A percentile compares a stretch with the other conserved stretches of the same genome.
Conservation (phyloP, 2,113 vertebrate species). For the Vulpes vulpes region DNA sequence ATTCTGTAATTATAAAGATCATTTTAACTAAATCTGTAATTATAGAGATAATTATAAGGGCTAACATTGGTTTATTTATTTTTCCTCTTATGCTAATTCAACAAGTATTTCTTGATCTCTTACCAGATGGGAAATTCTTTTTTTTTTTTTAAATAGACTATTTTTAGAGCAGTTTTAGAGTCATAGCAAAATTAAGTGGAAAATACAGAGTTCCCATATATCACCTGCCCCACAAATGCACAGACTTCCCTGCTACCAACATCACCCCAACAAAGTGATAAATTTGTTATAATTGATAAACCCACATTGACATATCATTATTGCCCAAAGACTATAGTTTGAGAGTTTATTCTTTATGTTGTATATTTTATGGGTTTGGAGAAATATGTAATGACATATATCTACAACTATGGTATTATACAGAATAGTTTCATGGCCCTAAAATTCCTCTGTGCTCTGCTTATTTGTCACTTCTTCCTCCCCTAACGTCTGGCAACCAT, state of each 20-base stretch:
- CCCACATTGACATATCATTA: not conserved
- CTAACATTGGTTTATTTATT: slow-evolving; percentile 48
- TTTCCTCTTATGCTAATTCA: not conserved
- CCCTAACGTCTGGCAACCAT: not conserved
- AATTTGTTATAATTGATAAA: not conserved
- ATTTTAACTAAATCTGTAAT: not conserved
- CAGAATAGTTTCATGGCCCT: not conserved
- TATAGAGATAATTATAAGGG: slow-evolving; percentile 3
- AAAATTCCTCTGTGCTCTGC: not conserved
- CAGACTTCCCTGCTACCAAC: not conserved
- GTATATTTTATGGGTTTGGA: not conserved
- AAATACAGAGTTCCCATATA: not conserved
- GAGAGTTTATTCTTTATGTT: not conserved
- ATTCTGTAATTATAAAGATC: not conserved
- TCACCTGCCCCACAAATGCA: not conserved
- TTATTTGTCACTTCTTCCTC: not conserved
- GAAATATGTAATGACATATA: not conserved
- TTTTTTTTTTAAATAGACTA: slow-evolving; percentile 1
- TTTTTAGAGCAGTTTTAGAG: slow-evolving; percentile 29
- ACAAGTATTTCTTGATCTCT: not conserved
- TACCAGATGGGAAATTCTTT: slow-evolving; percentile 1
- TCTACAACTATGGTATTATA: not conserved
- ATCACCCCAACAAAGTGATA: not conserved
- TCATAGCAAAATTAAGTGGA: not conserved
- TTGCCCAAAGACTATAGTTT: not conserved